These are phyloP conservation scores for Mesaphorura yosii DNA, from an alignment of 1,140 invertebrate species.

Conservation along the genomic window DNA sequence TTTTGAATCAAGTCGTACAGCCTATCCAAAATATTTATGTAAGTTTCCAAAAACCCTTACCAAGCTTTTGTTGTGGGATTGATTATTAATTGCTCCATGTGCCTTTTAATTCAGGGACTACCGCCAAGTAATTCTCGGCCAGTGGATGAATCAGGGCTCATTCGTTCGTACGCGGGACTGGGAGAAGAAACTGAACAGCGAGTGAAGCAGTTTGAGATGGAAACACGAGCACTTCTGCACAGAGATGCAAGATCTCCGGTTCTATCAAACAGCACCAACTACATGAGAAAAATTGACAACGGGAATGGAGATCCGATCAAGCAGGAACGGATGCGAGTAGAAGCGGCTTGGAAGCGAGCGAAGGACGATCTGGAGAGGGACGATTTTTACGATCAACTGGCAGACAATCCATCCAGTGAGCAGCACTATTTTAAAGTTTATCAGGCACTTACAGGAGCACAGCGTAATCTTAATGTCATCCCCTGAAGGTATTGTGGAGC, in stretches of 20 bases:
- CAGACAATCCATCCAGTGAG: slow-evolving; percentile 40
- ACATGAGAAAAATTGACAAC: neutral
- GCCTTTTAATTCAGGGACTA: no score
- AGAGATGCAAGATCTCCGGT: slow-evolving; percentile 31
- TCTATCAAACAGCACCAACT: neutral
- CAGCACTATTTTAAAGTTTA: slow-evolving; percentile 2
- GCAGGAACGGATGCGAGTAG: slow-evolving; percentile 45
- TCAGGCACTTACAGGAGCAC: no score
- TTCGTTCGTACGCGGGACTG: slow-evolving; percentile 27
- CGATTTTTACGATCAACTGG: slow-evolving; percentile 46
- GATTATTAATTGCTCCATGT: no score
- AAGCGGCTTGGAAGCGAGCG: slow-evolving; percentile 48
- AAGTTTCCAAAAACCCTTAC: neutral
- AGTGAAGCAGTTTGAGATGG: slow-evolving; percentile 56
- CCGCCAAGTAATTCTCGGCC: slow-evolving; percentile 14
- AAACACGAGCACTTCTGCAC: slow-evolving; percentile 55
- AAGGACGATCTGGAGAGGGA: slow-evolving; percentile 53
- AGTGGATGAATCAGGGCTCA: slow-evolving; percentile 27
- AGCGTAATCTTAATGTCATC: neutral
- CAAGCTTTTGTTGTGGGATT: no score
- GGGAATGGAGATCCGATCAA: slow-evolving; percentile 32
- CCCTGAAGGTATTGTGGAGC: slow-evolving; percentile 23
- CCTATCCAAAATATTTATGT: slow-evolving; percentile 27
- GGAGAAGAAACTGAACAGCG: slow-evolving; percentile 45
- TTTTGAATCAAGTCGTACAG: neutral